Base-by-base conservation (phyloP, 2,113 vertebrate species). In the Myotis lucifugus region DNA sequence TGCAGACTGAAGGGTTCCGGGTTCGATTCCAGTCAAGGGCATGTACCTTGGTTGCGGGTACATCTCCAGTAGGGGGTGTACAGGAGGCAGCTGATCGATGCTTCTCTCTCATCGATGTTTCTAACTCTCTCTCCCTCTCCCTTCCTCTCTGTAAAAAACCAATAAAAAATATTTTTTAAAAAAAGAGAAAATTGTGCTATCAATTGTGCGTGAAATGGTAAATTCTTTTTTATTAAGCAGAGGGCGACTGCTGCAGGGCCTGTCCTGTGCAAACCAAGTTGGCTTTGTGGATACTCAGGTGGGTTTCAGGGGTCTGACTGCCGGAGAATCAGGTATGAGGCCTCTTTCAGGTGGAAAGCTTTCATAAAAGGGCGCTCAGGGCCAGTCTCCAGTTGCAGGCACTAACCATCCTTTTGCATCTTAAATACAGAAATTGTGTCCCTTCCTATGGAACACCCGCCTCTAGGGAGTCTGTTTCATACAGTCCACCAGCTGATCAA, bases 251-350 rank as follows among this genome's bases (percentile, higher is more conserved):
- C 34, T 2, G 4, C 9, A 0, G 32, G 1, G n/a, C 17, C 27
- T 48, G 4, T 54, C 42, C 59, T 14, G 0, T 5, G 2, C 29
- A 21, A 29, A 25, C 2, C 5, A 0, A 21, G 11, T 1, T 11
- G 48, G 5, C 3, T 25, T 54, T 1, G 0, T 14, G 10, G 27
- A 37, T 29, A 29, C n/a, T 25, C 17, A 3, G 29, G 46, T 27
- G 18, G n/a, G 7, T 4, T 29, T 69, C 48, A 18, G 27, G 52
- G 2, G 17, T 21, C 76, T 34, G 27, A 37, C 11, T 14, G 42
- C 40, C 42, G 1, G 7, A 27, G 46, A 27, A 18, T 25, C 34
- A 9, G 83, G 18, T 11, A 17, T 6, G 40, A 7, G 48, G 29
- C 32, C 48, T 52, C 13, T 82, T 56, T 23, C 27, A 15, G 3